Evolutionary conservation across 1,140 invertebrate genomes (phyloP), one percentile per base, ranked within the genome.

Genomic region (Heliconius nattereri): DNA sequence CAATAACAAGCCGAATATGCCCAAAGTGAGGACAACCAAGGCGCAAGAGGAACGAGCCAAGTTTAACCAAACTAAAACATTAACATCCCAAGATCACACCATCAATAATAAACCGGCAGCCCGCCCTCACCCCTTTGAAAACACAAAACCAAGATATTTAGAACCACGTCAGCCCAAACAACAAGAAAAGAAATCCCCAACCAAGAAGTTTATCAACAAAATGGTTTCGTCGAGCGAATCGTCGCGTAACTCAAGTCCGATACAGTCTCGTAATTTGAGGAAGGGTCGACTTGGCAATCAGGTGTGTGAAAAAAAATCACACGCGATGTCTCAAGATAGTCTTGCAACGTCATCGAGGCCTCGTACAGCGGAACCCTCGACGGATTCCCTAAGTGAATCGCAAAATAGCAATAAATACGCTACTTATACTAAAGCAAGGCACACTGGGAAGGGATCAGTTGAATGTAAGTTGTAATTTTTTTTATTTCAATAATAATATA

Each of bases 31-130:
- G 52, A 93, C 90, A 5, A 94, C 91, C 1, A 92, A 90, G 80
- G 92, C 92, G 6, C 92, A 94, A 75, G 91, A 93, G 57, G 86
- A 94, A 76, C 85, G 92, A 8, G 89, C 91, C 3, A 93, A 89
- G 73, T 94, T 84, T 71, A 94, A 94, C 78, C 85, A 90, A 71
- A 80, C 77, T 1, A 92, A 92, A 76, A 87, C 81, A 2, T 85
- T 76, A 76, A 76, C 81, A 29, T 84, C 85, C 0, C 85, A 89
- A 73, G 87, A 89, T 29, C 83, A 83, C 3, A 70, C 76, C 2
- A 20, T 78, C n/a, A 83, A 60, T 11, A 83, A 82, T 23, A 85
- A 82, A 77, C 35, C 49, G 11, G 49, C 71, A n/a, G 37, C 57
- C 37, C 83, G 86, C 6, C 45, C 78, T 20, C 72, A 79, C 26